A percentile compares a stretch with the other conserved stretches of the same genome.
These are phyloP conservation scores for Naja naja DNA, from an alignment of 2,113 vertebrate species.

Conservation along the genomic window DNA sequence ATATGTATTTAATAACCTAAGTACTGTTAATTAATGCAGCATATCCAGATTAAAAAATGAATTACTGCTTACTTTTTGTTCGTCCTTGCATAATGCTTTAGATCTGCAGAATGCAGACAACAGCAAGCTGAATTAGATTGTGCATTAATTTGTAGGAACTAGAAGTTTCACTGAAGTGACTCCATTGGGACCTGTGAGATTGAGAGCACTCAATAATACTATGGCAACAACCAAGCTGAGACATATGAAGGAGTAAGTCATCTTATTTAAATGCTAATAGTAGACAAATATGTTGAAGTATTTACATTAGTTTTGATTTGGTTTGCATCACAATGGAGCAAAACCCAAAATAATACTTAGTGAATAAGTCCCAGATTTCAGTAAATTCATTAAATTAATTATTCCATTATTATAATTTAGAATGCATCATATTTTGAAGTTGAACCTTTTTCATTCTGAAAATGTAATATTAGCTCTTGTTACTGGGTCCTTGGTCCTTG, in stretches of 20 bases:
- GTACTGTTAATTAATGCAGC: constrained; percentile 59
- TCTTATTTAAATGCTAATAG: neutral
- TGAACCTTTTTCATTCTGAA: neutral
- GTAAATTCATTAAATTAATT: neutral
- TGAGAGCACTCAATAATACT: constrained; percentile 56
- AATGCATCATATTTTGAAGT: rapidly evolving
- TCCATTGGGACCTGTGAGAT: constrained; percentile 38
- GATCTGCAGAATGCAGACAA: constrained; percentile 18
- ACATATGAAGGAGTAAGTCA: constrained; percentile 72
- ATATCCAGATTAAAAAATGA: constrained; percentile 41
- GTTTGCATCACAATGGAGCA: constrained; percentile 18
- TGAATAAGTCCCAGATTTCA: neutral
- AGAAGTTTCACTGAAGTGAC: constrained; percentile 49
- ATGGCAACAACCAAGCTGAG: constrained; percentile 68
- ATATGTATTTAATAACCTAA: constrained; percentile 48
- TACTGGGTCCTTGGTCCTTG: neutral
- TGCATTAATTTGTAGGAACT: constrained; percentile 71
- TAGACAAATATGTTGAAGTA: neutral
- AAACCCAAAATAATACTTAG: neutral
- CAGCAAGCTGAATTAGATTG: constrained; percentile 53
- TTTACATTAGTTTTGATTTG: neutral
- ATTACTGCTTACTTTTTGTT: constrained; percentile 40
- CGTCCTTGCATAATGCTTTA: constrained; percentile 51
- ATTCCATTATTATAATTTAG: neutral
- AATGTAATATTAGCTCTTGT: neutral